Evolutionary conservation across 2,888 invertebrate genomes (phyloP).

Genomic region (Selenia dentaria): DNA sequence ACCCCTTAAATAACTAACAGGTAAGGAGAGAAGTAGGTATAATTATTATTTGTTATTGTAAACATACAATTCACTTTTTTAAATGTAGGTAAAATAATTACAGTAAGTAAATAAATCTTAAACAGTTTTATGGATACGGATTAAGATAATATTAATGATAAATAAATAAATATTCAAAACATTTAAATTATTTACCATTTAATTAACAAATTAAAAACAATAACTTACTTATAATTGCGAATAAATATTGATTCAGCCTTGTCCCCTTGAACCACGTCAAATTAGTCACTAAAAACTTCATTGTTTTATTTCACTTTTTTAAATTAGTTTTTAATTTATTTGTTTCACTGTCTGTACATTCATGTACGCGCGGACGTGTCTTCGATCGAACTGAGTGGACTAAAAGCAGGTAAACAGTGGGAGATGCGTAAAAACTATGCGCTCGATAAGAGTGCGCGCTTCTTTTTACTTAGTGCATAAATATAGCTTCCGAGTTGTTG

Average conservation of each 20-base stretch:
- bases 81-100: no score
- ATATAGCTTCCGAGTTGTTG: slow-evolving; percentile 6
- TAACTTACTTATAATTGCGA: slow-evolving; percentile 72
- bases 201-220: no score
- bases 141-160: no score
- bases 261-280: slow-evolving; percentile 70
- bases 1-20: no score
- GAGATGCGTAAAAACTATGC: slow-evolving; percentile 16
- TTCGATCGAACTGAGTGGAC: slow-evolving; percentile 43
- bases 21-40: no score
- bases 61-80: no score
- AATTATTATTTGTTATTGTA: no score
- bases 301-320: slow-evolving; percentile 39
- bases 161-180: no score
- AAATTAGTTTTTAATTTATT: slow-evolving; percentile 9
- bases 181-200: no score
- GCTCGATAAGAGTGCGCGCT: slow-evolving; percentile 8
- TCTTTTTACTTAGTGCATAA: slow-evolving; percentile 9
- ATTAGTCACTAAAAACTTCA: slow-evolving; percentile 71
- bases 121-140: no score
- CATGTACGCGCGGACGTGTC: slow-evolving; percentile 53
- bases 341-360: slow-evolving; percentile 27
- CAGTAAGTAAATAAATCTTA: no score
- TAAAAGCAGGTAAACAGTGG: not conserved
- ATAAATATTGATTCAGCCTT: slow-evolving; percentile 73